Evolutionary conservation across 2,113 vertebrate species (phyloP).

Genomic region (Alectura lathami): DNA sequence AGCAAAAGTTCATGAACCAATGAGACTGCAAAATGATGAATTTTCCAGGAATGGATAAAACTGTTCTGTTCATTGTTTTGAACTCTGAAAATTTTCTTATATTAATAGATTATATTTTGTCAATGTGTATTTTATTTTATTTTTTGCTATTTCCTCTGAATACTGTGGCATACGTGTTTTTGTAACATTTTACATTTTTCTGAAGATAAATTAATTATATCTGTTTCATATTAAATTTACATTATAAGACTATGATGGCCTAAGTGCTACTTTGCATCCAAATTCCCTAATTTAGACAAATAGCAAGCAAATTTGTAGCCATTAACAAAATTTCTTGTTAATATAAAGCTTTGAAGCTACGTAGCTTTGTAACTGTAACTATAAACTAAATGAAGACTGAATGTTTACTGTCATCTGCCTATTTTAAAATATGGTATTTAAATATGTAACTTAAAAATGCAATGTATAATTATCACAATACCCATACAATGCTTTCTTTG

Average conservation of each 20-base stretch:
- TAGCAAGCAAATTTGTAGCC: neutral
- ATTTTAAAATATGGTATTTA: neutral
- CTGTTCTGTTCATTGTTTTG: neutral
- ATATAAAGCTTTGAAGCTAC: neutral
- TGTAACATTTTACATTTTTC: neutral
- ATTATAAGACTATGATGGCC: neutral
- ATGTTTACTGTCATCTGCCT: neutral
- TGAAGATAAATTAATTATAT: neutral
- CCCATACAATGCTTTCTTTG: neutral
- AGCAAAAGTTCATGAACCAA: neutral
- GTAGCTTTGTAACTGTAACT: neutral
- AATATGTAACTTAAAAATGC: neutral
- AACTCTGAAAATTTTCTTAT: neutral
- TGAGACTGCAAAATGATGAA: neutral
- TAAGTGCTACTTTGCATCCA: neutral
- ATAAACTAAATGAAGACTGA: neutral
- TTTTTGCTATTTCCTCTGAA: neutral
- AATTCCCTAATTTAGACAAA: neutral
- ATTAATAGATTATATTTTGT: neutral
- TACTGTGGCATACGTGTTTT: neutral
- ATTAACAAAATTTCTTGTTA: neutral
- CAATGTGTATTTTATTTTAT: neutral
- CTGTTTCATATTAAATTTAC: neutral
- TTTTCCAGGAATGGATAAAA: neutral
- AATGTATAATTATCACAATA: neutral